Conservation (phyloP, 1,140 invertebrate species). For the Drosophila obscura region DNA sequence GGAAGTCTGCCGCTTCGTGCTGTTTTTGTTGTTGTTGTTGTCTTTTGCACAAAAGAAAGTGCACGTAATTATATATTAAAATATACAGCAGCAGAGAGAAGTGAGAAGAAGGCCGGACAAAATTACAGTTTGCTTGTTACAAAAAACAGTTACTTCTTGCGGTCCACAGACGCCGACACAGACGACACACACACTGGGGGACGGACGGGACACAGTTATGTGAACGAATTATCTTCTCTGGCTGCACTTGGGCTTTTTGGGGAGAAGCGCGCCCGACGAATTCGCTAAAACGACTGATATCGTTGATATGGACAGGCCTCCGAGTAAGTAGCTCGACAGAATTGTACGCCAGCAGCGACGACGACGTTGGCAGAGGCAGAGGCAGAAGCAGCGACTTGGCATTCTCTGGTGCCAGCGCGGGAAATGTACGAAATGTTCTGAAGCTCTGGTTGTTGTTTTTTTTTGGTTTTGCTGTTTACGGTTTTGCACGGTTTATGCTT, state of each 20-base stretch:
- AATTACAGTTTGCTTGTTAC: conserved; percentile 60
- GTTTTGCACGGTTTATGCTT: conserved; percentile 26
- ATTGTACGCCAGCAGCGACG: conserved; percentile 49
- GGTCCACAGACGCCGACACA: too few species aligned
- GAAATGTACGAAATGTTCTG: conserved; percentile 54
- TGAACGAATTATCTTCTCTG: conserved; percentile 47
- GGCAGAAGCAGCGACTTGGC: conserved; percentile 1
- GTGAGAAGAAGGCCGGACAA: conserved; percentile 24
- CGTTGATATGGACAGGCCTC: conserved; percentile 76
- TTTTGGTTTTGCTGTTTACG: neutral
- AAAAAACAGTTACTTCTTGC: conserved; percentile 30
- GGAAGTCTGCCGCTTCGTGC: conserved; percentile 15
- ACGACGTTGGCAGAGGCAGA: conserved; percentile 34
- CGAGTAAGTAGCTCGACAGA: conserved; percentile 63
- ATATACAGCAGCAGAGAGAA: conserved; percentile 51
- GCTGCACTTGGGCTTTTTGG: conserved; percentile 19
- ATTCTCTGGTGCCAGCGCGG: conserved; percentile 17
- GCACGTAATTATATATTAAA: conserved; percentile 68
- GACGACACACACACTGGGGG: too few species aligned
- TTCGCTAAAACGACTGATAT: conserved; percentile 80
- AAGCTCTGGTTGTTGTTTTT: conserved; percentile 18
- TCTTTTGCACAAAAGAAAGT: conserved; percentile 46
- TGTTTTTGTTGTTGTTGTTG: conserved; percentile 22
- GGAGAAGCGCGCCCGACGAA: conserved; percentile 67
- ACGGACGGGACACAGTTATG: conserved; percentile 27